A percentile compares a stretch with the other conserved stretches of the same genome.
Evolutionary conservation across 2,113 vertebrate genomes (phyloP).

Genomic region (Ciconia maguari): DNA sequence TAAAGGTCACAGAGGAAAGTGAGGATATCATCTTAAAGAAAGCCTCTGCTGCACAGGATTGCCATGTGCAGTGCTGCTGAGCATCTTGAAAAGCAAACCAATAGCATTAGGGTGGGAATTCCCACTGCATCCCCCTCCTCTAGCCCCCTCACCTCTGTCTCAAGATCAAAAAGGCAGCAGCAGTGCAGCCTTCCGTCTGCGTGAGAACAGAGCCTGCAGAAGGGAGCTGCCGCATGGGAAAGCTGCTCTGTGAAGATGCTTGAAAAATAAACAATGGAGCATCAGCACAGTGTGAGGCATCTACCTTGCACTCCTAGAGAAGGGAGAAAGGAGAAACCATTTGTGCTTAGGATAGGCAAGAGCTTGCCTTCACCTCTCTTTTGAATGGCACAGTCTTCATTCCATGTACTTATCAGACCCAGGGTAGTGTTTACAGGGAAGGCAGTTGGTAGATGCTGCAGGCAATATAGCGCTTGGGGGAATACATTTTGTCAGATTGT

Average conservation of each 20-base stretch:
- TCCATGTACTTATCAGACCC: neutral
- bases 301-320: neutral
- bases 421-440: neutral
- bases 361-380: neutral
- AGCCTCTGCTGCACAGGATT: neutral
- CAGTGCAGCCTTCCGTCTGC: neutral
- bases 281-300: neutral
- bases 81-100: conserved; percentile 29
- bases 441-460: neutral
- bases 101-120: conserved; percentile 29
- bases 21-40: conserved; percentile 6
- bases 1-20: conserved; percentile 17
- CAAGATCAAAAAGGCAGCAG: conserved; percentile 33
- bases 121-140: conserved; percentile 4
- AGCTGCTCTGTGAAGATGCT: conserved; percentile 29
- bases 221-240: neutral
- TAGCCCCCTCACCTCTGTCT: conserved; percentile 33
- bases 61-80: neutral
- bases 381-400: neutral
- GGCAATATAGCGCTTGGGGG: neutral
- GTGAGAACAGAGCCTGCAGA: neutral
- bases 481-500: neutral
- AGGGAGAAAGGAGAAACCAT: neutral
- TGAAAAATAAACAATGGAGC: conserved; percentile 22
- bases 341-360: neutral